Evolutionary conservation across 2,797 vertebrate species (phyloP).

Genomic region (Ficedula albicollis): DNA sequence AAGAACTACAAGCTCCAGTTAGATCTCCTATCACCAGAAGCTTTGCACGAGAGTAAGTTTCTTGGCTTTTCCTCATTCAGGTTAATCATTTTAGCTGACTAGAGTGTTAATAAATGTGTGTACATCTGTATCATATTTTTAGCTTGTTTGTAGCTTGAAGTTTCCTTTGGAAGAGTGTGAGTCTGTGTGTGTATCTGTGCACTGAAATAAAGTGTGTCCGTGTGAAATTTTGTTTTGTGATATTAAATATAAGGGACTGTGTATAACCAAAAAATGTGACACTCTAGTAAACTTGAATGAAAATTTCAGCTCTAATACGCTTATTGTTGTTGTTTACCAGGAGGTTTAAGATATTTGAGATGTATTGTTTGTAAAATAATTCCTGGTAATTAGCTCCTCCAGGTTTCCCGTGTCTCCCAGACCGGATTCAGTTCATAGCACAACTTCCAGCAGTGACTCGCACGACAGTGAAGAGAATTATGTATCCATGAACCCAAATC

Average conservation of each 20-base stretch:
- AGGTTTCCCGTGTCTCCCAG: conserved; percentile 93
- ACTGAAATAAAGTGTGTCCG: background rate
- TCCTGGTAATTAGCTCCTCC: conserved; percentile 90
- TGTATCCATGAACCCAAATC: conserved; percentile 95
- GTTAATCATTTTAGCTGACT: background rate
- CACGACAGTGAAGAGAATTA: conserved; percentile 98
- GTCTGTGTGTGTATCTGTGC: background rate
- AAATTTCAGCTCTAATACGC: background rate
- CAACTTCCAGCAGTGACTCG: conserved; percentile 97
- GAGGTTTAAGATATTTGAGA: background rate
- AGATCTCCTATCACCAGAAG: conserved; percentile 96
- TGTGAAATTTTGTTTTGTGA: background rate
- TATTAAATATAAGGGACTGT: background rate
- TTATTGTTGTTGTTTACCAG: conserved; percentile 48
- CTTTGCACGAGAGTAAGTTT: conserved; percentile 97
- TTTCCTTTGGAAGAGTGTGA: background rate
- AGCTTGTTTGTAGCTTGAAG: background rate
- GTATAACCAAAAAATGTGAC: background rate
- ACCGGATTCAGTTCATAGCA: conserved; percentile 97
- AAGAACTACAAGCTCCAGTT: conserved; percentile 92
- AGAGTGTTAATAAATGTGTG: background rate
- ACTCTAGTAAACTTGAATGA: background rate
- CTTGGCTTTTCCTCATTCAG: background rate
- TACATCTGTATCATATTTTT: background rate
- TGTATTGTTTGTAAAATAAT: conserved; percentile 76